Evolutionary conservation across 2,797 vertebrate genomes (phyloP), one percentile per base, ranked within the genome.

Genomic region (Garrulus glandarius): DNA sequence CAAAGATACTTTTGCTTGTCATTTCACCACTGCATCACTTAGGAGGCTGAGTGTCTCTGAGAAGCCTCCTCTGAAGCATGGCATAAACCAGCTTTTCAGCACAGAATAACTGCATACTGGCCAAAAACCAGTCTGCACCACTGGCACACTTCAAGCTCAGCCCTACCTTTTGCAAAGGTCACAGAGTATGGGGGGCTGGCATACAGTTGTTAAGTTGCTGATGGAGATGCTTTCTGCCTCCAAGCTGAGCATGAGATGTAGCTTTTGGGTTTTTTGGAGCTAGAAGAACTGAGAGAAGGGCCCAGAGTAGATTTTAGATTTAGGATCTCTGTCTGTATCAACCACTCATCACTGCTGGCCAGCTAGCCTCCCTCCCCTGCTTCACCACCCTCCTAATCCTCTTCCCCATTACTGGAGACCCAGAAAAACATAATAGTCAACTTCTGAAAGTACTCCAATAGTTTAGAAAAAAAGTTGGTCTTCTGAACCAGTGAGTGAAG

Each of bases 351-450:
- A 61, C 7, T 10, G 39, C 13, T 2, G 17, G 27, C 8, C 57
- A 84, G 6, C 9, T 70, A 37, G 30, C 34, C 6, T 87, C n/a
- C 3, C 13, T 87, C 4, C 21, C 95, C 75, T 97, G 96, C 4
- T 98, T 98, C 5, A 1, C 3, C 0, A 14, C 88, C 0, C 70
- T 98, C 3, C 27, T 97, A 0, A 1, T 86, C 0, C 3, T 97
- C 0, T 8, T 60, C 1, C 96, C 94, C 0, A 0, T 63, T 0
- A 10, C 6, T 0, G 52, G 64, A 0, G 9, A 30, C 4, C 0
- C 71, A 4, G 96, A 97, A 46, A 50, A 98, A 97, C 2, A 97
- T 98, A 70, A 2, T 50, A 0, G 8, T 76, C 4, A 60, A 44
- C 2, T 46, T 65, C 34, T 60, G 32, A 46, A 76, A 69, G 11